phyloP scores from a whole-genome alignment of 2,797 vertebrate genomes.

The Notamacropus eugenii region DNA sequence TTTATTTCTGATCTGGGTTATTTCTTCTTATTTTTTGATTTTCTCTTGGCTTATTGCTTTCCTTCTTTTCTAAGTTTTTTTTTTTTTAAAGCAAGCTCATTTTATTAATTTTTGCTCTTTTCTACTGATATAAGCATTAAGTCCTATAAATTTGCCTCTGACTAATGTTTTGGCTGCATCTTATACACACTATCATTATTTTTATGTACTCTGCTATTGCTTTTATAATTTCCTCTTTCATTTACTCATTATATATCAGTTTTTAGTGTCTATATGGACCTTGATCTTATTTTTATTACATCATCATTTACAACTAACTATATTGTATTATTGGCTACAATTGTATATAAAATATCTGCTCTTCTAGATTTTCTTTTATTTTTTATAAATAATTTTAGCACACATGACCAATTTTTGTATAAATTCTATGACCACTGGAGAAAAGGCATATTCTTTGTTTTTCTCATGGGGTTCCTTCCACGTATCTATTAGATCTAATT shows the following conservation, averaged over 20 bases:
- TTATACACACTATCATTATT: background rate
- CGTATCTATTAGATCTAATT: background rate
- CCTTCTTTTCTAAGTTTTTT: no score
- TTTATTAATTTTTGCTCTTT: background rate
- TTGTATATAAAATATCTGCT: background rate
- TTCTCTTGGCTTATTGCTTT: no score
- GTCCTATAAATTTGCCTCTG: background rate
- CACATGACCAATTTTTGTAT: no score
- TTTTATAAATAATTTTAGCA: background rate
- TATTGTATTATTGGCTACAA: background rate
- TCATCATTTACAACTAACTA: background rate
- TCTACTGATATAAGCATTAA: background rate
- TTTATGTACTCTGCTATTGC: background rate
- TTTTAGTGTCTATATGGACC: background rate
- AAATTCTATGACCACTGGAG: background rate
- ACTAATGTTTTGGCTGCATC: background rate
- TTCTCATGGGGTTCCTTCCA: background rate
- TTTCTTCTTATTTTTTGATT: background rate
- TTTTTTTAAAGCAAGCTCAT: no score
- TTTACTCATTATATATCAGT: background rate
- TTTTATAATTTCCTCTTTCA: background rate
- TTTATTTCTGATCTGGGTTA: background rate
- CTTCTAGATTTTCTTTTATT: background rate
- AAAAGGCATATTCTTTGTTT: background rate
- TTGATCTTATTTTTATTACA: background rate